These are phyloP conservation scores for Drosophila teissieri DNA, from an alignment of 1,140 invertebrate species.

Conservation along the genomic window DNA sequence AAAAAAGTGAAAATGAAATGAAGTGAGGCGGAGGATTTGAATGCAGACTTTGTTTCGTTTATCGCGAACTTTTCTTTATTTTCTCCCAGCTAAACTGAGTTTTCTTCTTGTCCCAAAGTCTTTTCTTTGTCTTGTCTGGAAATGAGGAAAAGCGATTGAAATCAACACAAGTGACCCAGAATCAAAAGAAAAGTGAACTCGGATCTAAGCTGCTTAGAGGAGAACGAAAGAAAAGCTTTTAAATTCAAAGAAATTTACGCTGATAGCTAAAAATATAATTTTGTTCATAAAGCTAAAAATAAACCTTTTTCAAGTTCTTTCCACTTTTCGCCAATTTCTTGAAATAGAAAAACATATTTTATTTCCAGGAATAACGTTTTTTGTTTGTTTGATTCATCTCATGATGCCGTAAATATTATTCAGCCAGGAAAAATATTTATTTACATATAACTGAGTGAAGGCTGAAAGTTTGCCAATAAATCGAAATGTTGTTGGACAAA, in stretches of 20 bases:
- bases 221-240: neutral
- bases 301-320: neutral
- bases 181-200: constrained; percentile 12
- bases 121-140: neutral
- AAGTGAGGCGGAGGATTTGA: constrained; percentile 2
- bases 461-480: constrained; percentile 39
- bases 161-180: constrained; percentile 43
- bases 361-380: neutral
- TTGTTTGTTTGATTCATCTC: neutral
- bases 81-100: constrained; percentile 16
- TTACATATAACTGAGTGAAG: neutral
- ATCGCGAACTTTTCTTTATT: constrained; percentile 35
- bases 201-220: constrained; percentile 22
- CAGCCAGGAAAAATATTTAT: constrained; percentile 25
- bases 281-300: neutral
- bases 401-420: constrained; percentile 15
- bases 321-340: neutral
- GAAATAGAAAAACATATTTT: constrained; percentile 1
- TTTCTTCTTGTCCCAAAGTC: constrained; percentile 7
- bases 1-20: constrained; percentile 23
- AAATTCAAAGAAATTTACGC: neutral
- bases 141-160: constrained; percentile 17
- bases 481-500: constrained; percentile 34
- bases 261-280: neutral
- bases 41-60: constrained; percentile 47